A percentile compares a stretch with the other conserved stretches of the same genome.
These are phyloP conservation scores for Lanius collurio DNA, from an alignment of 2,113 vertebrate species.

Conservation along the genomic window DNA sequence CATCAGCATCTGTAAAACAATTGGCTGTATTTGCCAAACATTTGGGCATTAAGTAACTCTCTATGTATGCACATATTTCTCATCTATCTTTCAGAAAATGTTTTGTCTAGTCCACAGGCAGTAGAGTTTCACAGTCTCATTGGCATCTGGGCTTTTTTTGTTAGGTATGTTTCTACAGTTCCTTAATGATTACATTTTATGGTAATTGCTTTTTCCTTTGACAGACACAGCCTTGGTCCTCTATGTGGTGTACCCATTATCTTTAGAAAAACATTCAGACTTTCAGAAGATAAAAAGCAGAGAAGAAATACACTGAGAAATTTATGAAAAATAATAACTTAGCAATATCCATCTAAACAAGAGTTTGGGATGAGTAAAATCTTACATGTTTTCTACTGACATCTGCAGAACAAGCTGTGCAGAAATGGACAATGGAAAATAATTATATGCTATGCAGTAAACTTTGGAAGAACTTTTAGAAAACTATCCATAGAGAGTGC, in stretches of 20 bases:
- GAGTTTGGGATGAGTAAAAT: neutral
- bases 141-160: neutral
- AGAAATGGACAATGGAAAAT: conserved; percentile 7
- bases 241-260: neutral
- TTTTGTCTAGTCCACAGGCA: neutral
- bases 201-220: neutral
- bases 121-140: neutral
- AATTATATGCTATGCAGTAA: neutral
- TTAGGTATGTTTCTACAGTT: neutral
- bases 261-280: neutral
- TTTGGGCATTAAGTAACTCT: neutral
- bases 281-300: neutral
- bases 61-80: neutral
- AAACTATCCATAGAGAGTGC: neutral
- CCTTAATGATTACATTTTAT: neutral
- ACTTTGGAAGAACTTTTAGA: neutral
- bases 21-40: neutral
- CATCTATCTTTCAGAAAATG: neutral
- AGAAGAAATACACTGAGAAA: neutral
- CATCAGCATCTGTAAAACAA: neutral
- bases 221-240: neutral
- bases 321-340: neutral
- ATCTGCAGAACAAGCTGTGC: neutral
- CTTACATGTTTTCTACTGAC: neutral
- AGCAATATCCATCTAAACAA: neutral